Percentiles rank a stretch among this genome's conserved stretches.
These are phyloP conservation scores for Gadopsis marmoratus DNA, from an alignment of 2,797 vertebrate genomes.

Conservation along the genomic window DNA sequence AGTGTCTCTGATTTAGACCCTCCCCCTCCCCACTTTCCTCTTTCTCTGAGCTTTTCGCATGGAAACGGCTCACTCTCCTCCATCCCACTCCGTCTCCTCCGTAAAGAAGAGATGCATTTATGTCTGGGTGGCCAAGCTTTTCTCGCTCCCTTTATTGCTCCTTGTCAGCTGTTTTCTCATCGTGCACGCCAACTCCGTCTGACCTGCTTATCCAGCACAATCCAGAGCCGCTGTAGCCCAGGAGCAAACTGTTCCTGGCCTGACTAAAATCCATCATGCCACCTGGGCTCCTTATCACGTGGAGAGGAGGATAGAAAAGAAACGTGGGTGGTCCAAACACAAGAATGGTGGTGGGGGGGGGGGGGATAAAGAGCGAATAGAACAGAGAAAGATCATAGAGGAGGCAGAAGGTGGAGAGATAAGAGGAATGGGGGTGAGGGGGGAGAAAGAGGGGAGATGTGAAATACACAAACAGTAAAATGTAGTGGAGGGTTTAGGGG, in stretches of 20 bases:
- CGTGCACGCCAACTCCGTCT: slow-evolving; percentile 31
- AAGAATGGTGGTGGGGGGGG: neutral
- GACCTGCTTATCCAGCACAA: slow-evolving; percentile 75
- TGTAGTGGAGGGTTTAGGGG: neutral
- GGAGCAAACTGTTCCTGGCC: slow-evolving; percentile 54
- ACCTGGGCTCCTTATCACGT: slow-evolving; percentile 61
- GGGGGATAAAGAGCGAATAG: slow-evolving; percentile 16
- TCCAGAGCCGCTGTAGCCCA: slow-evolving; percentile 41
- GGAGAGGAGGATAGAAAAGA: slow-evolving; percentile 22
- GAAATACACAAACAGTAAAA: slow-evolving; percentile 11
- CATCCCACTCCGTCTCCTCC: neutral
- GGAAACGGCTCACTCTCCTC: slow-evolving; percentile 60
- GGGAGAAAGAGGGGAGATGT: neutral
- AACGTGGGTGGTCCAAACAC: slow-evolving; percentile 37
- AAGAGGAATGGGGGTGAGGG: neutral
- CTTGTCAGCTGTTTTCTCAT: slow-evolving; percentile 72
- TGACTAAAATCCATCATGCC: slow-evolving; percentile 66
- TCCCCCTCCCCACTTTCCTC: slow-evolving; percentile 16
- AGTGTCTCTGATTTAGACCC: slow-evolving; percentile 66
- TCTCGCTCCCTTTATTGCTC: slow-evolving; percentile 49
- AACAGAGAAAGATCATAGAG: slow-evolving; percentile 33
- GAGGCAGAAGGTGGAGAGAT: slow-evolving; percentile 24
- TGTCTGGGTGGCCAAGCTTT: slow-evolving; percentile 50
- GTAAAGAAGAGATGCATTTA: slow-evolving; percentile 48
- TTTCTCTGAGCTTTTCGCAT: slow-evolving; percentile 52